Conservation (phyloP, 2,113 vertebrate species). For the Pomatostomus ruficeps region DNA sequence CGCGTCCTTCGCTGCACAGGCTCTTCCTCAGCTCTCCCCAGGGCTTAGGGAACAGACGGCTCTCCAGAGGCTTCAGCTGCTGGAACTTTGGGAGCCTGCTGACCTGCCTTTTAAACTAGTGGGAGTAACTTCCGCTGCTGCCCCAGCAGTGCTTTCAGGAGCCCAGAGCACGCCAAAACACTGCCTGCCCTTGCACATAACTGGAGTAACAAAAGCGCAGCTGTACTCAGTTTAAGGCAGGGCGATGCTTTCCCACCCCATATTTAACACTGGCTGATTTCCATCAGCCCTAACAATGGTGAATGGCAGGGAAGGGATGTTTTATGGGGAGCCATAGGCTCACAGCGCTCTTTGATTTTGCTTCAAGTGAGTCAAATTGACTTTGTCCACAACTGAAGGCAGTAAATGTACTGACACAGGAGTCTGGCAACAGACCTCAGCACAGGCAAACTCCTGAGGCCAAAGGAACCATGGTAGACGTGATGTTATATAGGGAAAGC, state of each 20-base stretch:
- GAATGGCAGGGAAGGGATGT: background rate
- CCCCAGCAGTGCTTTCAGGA: background rate
- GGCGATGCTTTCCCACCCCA: slow-evolving; percentile 13
- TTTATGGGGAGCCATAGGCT: background rate
- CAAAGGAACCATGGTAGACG: background rate
- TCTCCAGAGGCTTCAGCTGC: slow-evolving; percentile 32
- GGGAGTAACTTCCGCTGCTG: slow-evolving; percentile 20
- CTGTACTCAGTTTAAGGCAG: background rate
- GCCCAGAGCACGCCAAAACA: background rate
- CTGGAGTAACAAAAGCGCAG: background rate
- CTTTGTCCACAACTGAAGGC: background rate
- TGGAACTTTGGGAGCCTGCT: background rate
- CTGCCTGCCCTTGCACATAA: background rate
- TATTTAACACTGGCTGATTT: background rate
- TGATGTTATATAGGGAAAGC: background rate
- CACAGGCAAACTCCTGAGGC: background rate
- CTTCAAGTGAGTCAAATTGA: background rate
- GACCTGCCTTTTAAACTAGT: slow-evolving; percentile 30
- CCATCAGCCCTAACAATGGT: background rate
- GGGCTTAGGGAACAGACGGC: background rate
- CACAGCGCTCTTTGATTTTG: background rate
- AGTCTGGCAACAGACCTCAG: background rate
- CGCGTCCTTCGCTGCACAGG: background rate
- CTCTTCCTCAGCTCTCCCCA: slow-evolving; percentile 31
- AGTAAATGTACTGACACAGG: background rate